Conservation (phyloP, 2,797 vertebrate species). For the Pristis pectinata region DNA sequence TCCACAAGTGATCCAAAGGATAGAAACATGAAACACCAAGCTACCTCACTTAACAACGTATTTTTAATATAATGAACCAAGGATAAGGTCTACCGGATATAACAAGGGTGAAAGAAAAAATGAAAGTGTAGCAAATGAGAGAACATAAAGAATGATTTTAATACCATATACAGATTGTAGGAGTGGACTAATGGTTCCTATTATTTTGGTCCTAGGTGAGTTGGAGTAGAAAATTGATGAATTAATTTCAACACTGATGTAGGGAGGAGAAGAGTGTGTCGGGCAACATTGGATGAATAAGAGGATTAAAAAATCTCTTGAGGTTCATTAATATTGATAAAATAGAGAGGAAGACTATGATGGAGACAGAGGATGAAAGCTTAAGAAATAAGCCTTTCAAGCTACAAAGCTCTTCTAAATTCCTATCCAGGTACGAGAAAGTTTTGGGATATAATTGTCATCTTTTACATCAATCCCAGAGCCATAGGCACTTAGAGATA, state of each 20-base stretch:
- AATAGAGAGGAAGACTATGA: background rate
- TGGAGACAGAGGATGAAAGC: too few relatives aligned
- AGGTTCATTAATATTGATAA: slow-evolving; percentile 11
- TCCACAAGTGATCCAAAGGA: background rate
- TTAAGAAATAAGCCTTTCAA: too few relatives aligned
- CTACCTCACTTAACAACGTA: background rate
- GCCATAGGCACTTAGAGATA: background rate
- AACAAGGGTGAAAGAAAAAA: background rate
- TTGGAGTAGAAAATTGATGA: background rate
- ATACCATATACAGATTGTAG: background rate
- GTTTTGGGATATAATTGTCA: background rate
- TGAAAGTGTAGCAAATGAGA: background rate
- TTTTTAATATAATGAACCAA: background rate
- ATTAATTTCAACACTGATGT: background rate
- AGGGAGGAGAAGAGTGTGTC: background rate
- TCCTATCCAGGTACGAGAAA: background rate
- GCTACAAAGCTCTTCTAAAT: background rate
- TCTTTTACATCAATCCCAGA: background rate
- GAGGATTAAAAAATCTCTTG: background rate
- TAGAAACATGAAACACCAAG: background rate
- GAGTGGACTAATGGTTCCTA: background rate
- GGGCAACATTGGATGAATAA: background rate
- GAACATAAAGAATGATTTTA: background rate
- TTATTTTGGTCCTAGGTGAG: background rate
- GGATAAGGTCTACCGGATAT: background rate